These are phyloP conservation scores for Paratrypauchen microcephalus DNA, from an alignment of 2,797 vertebrate species.

Conservation along the genomic window DNA sequence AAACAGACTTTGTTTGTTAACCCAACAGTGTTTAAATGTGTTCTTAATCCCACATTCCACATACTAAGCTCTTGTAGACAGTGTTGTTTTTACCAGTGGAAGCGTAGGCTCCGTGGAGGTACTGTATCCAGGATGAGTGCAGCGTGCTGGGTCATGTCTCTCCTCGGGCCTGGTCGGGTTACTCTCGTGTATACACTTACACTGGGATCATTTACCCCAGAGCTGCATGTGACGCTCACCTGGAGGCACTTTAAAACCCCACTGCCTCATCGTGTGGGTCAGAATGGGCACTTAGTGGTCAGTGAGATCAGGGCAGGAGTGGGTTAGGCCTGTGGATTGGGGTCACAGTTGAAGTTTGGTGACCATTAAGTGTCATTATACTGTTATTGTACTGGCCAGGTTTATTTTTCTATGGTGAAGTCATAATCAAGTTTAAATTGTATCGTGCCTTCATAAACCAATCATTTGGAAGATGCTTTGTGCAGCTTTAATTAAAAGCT, in stretches of 20 bases:
- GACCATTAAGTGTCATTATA: too few relatives aligned
- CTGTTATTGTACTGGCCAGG: too few relatives aligned
- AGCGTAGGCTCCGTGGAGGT: slow-evolving; percentile 17
- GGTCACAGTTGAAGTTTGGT: too few relatives aligned
- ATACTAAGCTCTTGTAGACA: neutral
- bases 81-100: slow-evolving; percentile 46
- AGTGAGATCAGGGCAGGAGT: neutral
- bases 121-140: slow-evolving; percentile 25
- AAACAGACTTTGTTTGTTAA: too few relatives aligned
- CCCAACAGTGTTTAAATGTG: neutral
- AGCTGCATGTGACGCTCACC: too few relatives aligned
- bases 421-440: too few relatives aligned
- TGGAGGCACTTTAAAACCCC: neutral
- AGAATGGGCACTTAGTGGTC: neutral
- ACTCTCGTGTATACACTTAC: neutral
- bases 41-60: neutral
- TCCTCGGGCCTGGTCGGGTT: neutral
- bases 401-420: too few relatives aligned
- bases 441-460: too few relatives aligned
- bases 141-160: slow-evolving; percentile 21
- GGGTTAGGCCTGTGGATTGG: too few relatives aligned
- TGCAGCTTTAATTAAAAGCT: too few relatives aligned
- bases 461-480: too few relatives aligned
- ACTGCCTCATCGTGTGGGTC: neutral
- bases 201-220: neutral